phyloP scores from a whole-genome alignment of 1,140 invertebrate genomes.

The Melipona quadrifasciata region DNA sequence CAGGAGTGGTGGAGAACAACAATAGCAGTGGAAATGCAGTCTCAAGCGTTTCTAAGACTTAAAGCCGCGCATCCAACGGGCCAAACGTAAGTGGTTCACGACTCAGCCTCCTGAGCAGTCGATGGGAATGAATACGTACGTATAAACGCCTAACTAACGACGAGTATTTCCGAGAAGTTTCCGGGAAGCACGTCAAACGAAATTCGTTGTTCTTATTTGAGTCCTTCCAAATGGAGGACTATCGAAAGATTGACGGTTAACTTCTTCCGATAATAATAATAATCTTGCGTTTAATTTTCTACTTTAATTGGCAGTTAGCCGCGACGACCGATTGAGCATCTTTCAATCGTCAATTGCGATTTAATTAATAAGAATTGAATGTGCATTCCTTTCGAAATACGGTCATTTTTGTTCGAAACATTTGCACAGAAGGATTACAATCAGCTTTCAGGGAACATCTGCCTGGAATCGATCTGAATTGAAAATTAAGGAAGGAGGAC shows the following conservation, averaged over 20 bases:
- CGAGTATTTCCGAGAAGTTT: not conserved
- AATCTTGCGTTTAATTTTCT: too few species aligned
- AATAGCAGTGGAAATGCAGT: not conserved
- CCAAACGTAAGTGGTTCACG: not conserved
- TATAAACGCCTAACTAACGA: not conserved
- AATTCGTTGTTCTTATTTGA: not conserved
- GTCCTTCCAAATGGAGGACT: not conserved
- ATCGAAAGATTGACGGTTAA: not conserved
- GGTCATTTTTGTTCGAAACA: not conserved
- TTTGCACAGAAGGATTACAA: too few species aligned
- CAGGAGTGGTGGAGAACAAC: not conserved
- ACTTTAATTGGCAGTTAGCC: too few species aligned
- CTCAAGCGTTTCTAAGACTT: not conserved
- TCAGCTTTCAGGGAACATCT: too few species aligned
- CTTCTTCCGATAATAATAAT: too few species aligned
- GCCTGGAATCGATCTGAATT: too few species aligned
- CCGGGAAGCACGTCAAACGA: not conserved
- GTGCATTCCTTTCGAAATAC: not conserved
- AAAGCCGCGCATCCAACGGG: not conserved
- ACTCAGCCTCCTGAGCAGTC: not conserved
- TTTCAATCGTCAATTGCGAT: too few species aligned
- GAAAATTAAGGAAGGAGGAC: too few species aligned
- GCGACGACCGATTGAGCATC: too few species aligned
- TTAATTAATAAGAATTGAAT: too few species aligned
- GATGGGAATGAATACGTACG: not conserved